A percentile compares a stretch with the other conserved stretches of the same genome.
Conservation (phyloP, 2,797 vertebrate species). For the Caiman crocodilus region DNA sequence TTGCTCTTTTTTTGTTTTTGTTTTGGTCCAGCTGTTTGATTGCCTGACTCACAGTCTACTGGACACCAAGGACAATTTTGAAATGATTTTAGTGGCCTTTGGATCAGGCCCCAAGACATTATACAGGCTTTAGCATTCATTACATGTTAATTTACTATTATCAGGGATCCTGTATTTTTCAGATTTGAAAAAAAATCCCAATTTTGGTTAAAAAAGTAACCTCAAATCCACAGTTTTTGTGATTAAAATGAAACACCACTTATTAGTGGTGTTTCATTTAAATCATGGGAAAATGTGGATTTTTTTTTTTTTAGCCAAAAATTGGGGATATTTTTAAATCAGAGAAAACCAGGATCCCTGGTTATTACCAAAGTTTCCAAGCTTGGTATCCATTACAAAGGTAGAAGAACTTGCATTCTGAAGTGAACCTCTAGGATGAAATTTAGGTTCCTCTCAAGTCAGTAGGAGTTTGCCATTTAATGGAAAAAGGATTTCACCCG, state of each 20-base stretch:
- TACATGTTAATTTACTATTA: rapidly evolving
- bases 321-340: too few species aligned
- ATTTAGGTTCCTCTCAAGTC: background rate
- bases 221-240: too few species aligned
- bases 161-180: too few species aligned
- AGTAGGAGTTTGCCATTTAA: background rate
- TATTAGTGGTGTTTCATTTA: too few species aligned
- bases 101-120: background rate
- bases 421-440: background rate
- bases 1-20: background rate
- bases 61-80: background rate
- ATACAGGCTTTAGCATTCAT: background rate
- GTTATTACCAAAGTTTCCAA: background rate
- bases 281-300: too few species aligned
- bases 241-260: too few species aligned
- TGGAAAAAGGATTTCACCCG: background rate
- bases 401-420: background rate
- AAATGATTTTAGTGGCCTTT: background rate
- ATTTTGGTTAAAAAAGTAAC: too few species aligned
- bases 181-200: too few species aligned
- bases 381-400: background rate
- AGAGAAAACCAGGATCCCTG: too few species aligned
- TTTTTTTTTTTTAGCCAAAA: too few species aligned
- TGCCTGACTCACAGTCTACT: background rate
- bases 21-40: background rate